These are phyloP conservation scores for Agrochola circellaris DNA, from an alignment of 2,888 invertebrate species.

Conservation along the genomic window DNA sequence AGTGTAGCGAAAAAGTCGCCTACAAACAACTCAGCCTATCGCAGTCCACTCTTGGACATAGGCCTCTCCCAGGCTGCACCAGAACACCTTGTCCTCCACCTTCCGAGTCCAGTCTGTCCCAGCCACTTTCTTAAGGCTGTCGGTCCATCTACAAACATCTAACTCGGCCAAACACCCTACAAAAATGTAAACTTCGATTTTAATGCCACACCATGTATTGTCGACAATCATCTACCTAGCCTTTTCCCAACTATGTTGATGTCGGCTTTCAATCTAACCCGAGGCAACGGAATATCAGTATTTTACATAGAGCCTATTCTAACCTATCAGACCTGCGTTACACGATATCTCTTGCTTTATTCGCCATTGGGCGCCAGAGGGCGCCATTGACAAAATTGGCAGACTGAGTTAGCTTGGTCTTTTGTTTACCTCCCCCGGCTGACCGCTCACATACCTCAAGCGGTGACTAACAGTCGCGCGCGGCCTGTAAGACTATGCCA, in stretches of 20 bases:
- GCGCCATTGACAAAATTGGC: no score
- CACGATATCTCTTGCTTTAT: no score
- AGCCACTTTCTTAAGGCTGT: no score
- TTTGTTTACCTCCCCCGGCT: no score
- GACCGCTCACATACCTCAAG: no score
- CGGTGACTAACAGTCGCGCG: no score
- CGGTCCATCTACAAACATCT: no score
- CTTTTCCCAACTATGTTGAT: not conserved
- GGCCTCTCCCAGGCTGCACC: not conserved
- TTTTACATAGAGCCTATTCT: not conserved
- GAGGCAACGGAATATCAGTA: not conserved
- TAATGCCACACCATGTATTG: no score
- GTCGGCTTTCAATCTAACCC: not conserved
- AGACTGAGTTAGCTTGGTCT: no score
- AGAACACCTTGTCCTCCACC: not conserved
- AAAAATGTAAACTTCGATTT: no score
- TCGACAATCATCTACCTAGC: not conserved
- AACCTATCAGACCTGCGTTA: not conserved
- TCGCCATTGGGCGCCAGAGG: no score
- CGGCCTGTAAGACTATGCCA: not conserved
- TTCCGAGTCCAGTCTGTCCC: not conserved
- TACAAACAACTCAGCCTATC: not conserved
- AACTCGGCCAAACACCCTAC: no score
- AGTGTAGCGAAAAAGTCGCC: not conserved
- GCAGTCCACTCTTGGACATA: not conserved